These are phyloP conservation scores for Molorchus minor DNA, from an alignment of 2,888 invertebrate genomes.

Conservation along the genomic window DNA sequence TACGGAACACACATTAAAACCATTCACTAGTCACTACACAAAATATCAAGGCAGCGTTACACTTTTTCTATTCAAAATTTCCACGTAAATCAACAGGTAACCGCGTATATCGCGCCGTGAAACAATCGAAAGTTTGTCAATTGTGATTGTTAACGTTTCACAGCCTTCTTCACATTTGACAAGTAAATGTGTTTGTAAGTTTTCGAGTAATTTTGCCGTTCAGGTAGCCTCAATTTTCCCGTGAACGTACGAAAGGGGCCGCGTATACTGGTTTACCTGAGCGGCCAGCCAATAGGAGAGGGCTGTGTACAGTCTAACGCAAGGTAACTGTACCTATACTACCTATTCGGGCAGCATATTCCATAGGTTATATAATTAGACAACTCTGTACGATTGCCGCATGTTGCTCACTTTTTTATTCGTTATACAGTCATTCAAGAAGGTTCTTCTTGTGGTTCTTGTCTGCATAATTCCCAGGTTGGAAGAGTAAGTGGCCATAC, in stretches of 20 bases:
- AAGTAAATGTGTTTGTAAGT: constrained; percentile 40
- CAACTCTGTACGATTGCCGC: constrained; percentile 48
- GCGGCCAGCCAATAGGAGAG: constrained; percentile 54
- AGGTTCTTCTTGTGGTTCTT: constrained; percentile 21
- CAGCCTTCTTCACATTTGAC: constrained; percentile 47
- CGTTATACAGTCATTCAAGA: constrained; percentile 39
- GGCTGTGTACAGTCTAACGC: constrained; percentile 55
- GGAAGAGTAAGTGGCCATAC: neutral
- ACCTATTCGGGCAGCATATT: constrained; percentile 51
- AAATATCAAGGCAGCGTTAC: constrained; percentile 24
- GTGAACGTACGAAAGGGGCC: constrained; percentile 51
- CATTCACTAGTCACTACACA: constrained; percentile 29
- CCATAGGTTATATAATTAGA: constrained; percentile 59
- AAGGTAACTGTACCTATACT: constrained; percentile 56
- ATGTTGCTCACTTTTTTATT: constrained; percentile 47
- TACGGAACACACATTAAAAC: constrained; percentile 22
- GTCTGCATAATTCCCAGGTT: neutral
- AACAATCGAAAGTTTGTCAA: constrained; percentile 32
- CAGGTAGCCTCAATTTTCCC: constrained; percentile 54
- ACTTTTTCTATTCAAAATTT: constrained; percentile 28
- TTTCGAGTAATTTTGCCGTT: constrained; percentile 42
- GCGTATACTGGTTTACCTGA: constrained; percentile 61
- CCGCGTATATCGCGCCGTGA: constrained; percentile 25
- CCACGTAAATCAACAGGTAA: constrained; percentile 41
- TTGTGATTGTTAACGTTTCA: constrained; percentile 43